Base-by-base conservation (phyloP, 2,888 invertebrate genomes). In the Eurytoma adleriae region DNA sequence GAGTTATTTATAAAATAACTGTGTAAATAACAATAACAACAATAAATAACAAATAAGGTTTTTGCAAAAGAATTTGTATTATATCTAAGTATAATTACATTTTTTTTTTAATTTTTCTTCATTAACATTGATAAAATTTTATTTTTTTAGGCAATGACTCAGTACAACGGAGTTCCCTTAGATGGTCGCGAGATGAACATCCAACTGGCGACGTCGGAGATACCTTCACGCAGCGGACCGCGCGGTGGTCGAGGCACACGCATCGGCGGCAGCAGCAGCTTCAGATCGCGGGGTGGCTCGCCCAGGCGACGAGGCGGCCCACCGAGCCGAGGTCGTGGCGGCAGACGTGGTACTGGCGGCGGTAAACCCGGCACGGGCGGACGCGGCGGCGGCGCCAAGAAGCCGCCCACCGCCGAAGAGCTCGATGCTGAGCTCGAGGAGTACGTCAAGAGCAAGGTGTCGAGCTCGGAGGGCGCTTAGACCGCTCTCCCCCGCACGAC, bases 131-230 rank as follows among this genome's bases (percentile, higher is more conserved):
- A 54, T 14, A 13, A 7, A 54, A 54, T n/a, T 7, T 24, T 3
- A 13, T n/a, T 20, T 56, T 48, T n/a, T 73, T 66, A 82, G 79
- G 97, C 99, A 13, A 96, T 98, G 95, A 97, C 98, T 92, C 98
- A 98, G 90, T 99, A 99, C 90, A 98, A 99, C 92, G 98, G 98
- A 84, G 98, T 99, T 59, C 99, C 98, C 27, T 92, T 99, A 78
- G 99, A 99, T 93, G 99, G 98, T 69, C 94, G 98, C 81, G 96
- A 98, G 68, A 98, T 98, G 98, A 97, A 96, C 87, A 98, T 98
- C 85, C 96, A 97, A 91, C 91, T 98, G 84, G 96, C 97, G 50
- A 96, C 96, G 78, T 96, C 96, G 66, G 97, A 97, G 91, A 94
- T 96, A 70, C 94, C 94, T 76, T 92, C 87, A 18, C 83, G 88